phyloP scores from a whole-genome alignment of 1,140 invertebrate species.

The Drosophila lini region DNA sequence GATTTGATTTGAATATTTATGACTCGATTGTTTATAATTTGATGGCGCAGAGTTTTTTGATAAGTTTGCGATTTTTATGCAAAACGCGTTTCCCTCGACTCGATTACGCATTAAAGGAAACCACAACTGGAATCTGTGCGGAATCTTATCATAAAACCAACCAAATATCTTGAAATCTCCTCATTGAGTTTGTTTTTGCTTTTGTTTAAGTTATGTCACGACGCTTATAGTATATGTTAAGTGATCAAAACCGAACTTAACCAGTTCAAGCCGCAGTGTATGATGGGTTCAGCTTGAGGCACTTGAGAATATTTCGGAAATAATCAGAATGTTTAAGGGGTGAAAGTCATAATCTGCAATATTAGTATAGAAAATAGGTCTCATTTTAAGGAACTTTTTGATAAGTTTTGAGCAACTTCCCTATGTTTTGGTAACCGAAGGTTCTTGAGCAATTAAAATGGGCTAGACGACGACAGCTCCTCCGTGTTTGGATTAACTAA shows the following conservation, averaged over 20 bases:
- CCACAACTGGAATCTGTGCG: conserved; percentile 29
- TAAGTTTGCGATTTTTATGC: conserved; percentile 48
- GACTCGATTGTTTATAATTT: conserved; percentile 38
- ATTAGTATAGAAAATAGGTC: not conserved
- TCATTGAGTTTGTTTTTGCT: conserved; percentile 6
- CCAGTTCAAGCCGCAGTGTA: conserved; percentile 23
- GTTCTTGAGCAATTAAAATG: conserved; percentile 9
- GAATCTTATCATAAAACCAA: conserved; percentile 26
- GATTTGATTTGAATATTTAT: conserved; percentile 48
- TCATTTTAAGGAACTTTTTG: not conserved
- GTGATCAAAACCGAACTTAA: conserved; percentile 19
- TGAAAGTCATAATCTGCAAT: not conserved
- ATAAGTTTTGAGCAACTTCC: too few relatives aligned
- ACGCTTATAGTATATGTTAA: not conserved
- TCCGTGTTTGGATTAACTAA: conserved; percentile 5
- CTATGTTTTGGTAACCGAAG: not conserved
- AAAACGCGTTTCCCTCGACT: conserved; percentile 38
- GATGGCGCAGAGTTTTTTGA: conserved; percentile 25
- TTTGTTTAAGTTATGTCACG: conserved; percentile 10
- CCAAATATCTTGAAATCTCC: not conserved
- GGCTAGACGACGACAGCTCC: not conserved
- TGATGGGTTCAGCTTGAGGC: not conserved
- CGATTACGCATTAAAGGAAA: conserved; percentile 44
- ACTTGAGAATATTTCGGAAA: conserved; percentile 12
- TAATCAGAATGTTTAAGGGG: conserved; percentile 5